Conservation (phyloP, 2,797 vertebrate species). For the Channa striata region DNA sequence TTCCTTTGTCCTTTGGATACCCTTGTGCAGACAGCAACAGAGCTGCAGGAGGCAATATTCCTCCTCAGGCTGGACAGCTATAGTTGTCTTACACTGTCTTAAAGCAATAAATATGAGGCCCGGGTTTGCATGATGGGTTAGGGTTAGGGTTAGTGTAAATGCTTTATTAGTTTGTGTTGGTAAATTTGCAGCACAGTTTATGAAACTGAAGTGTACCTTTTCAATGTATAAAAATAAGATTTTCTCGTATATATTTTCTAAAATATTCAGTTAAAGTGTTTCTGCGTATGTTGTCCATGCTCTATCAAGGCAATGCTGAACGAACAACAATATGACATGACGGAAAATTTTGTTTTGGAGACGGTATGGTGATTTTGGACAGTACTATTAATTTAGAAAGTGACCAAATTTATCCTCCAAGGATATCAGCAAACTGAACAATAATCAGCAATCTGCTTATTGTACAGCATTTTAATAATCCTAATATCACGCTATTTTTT, state of each 20-base stretch:
- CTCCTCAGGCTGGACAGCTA: constrained; percentile 68
- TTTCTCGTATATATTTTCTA: constrained; percentile 2
- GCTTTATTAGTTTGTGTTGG: background rate
- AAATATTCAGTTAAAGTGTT: too few species aligned
- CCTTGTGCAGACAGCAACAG: constrained; percentile 56
- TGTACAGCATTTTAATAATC: too few species aligned
- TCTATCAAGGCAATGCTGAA: background rate
- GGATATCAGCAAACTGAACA: too few species aligned
- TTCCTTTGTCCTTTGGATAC: constrained; percentile 48
- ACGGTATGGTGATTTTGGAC: background rate
- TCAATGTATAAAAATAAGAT: background rate
- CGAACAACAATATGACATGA: too few species aligned
- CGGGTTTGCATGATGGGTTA: constrained; percentile 29
- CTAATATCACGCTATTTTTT: too few species aligned
- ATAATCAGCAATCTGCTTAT: too few species aligned
- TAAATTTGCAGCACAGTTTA: background rate
- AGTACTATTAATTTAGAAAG: background rate
- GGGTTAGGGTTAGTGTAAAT: too few species aligned
- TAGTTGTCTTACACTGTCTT: constrained; percentile 62
- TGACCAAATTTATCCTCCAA: too few species aligned
- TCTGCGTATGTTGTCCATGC: too few species aligned
- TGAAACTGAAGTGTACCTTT: background rate
- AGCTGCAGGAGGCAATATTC: constrained; percentile 63
- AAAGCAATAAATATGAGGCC: constrained; percentile 51
- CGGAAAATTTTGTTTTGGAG: too few species aligned